phyloP scores from a whole-genome alignment of 2,797 vertebrate species.

The Manis javanica region DNA sequence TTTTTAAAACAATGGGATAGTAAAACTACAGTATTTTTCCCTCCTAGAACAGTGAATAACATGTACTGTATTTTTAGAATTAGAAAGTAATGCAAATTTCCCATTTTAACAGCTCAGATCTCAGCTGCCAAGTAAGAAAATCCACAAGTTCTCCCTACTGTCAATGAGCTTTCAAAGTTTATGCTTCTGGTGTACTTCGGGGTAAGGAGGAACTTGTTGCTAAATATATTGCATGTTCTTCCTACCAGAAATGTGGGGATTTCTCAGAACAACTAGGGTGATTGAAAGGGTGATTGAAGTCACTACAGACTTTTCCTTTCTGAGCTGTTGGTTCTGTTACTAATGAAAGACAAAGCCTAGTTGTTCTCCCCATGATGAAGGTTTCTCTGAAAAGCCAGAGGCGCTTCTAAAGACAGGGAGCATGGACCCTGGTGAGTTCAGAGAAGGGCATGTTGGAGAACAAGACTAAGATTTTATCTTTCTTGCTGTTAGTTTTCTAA shows the following conservation, averaged over 20 bases:
- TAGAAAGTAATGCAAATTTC: slow-evolving; percentile 67
- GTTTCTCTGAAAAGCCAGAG: slow-evolving; percentile 65
- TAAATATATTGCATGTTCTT: slow-evolving; percentile 60
- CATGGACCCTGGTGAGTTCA: slow-evolving; percentile 51
- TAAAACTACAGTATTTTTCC: neutral
- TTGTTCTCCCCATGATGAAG: slow-evolving; percentile 65
- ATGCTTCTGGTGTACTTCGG: slow-evolving; percentile 67
- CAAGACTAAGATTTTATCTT: slow-evolving; percentile 44
- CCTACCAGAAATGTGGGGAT: slow-evolving; percentile 68
- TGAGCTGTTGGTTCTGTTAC: slow-evolving; percentile 64
- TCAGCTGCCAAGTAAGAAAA: slow-evolving; percentile 81
- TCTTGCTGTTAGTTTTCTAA: slow-evolving; percentile 59
- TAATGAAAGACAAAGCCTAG: slow-evolving; percentile 67
- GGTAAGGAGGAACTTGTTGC: slow-evolving; percentile 73
- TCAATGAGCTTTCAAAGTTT: slow-evolving; percentile 43
- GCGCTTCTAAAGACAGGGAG: slow-evolving; percentile 27
- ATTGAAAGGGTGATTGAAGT: slow-evolving; percentile 41
- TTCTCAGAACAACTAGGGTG: slow-evolving; percentile 66
- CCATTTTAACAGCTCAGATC: slow-evolving; percentile 72
- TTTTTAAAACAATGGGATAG: slow-evolving; percentile 28
- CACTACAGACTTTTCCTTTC: slow-evolving; percentile 58
- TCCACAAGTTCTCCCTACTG: slow-evolving; percentile 66
- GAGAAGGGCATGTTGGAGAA: slow-evolving; percentile 63
- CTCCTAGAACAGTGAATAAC: neutral
- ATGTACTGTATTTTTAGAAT: slow-evolving; percentile 49